Evolutionary conservation across 2,113 vertebrate species (phyloP).

Genomic region (Capricornis sumatraensis): DNA sequence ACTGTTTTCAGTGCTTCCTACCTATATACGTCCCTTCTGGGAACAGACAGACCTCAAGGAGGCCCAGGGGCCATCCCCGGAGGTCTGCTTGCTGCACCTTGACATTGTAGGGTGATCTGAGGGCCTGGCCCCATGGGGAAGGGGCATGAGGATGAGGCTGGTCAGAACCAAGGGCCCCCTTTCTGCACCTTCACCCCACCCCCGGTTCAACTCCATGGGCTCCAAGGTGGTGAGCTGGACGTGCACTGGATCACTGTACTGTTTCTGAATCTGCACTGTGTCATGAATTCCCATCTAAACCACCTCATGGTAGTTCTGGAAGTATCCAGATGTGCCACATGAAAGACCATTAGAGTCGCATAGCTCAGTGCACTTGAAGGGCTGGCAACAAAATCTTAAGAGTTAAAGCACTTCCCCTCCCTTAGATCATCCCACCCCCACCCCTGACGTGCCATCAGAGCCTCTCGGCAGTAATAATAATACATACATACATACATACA

Average conservation of each 20-base stretch:
- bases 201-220: not conserved
- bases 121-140: not conserved
- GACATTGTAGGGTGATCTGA: not conserved
- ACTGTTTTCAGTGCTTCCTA: conserved; percentile 71
- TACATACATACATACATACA: conserved; percentile 44
- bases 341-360: conserved; percentile 32
- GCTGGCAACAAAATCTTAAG: conserved; percentile 64
- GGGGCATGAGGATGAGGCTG: not conserved
- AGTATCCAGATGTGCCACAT: conserved; percentile 43
- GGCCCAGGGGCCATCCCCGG: not conserved
- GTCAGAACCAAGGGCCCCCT: not conserved
- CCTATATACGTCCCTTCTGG: conserved; percentile 66
- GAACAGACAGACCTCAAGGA: conserved; percentile 48
- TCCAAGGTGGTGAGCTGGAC: not conserved
- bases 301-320: conserved; percentile 56
- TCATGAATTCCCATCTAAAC: not conserved
- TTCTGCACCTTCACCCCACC: not conserved
- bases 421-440: not conserved
- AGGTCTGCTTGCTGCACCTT: not conserved
- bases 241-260: not conserved
- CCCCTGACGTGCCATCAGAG: conserved; percentile 8
- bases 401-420: conserved; percentile 53
- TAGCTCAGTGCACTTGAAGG: conserved; percentile 73
- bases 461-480: not conserved
- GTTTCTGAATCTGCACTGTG: not conserved